Evolutionary conservation across 64 coral and sea anemone genomes (phyloP), one percentile per base, ranked within the genome.

Genomic region (Acropora tenuis): DNA sequence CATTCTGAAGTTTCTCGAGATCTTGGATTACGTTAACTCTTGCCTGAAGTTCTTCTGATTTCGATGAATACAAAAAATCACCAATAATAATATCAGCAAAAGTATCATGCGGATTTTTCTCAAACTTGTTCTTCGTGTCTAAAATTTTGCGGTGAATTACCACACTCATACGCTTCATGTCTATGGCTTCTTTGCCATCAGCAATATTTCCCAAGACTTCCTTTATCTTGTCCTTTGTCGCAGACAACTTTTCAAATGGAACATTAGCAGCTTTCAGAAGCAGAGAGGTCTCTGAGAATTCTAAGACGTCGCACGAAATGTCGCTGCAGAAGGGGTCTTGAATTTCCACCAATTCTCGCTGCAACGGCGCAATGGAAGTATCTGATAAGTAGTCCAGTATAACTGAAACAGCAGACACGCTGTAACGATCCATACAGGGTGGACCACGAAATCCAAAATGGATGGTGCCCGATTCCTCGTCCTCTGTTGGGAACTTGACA

Each of bases 341-440:
- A 73, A 95, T 94, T 72, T 99, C 97, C 15, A 99, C 97, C 9
- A 99, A 71, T 66, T 96, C 79, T 43, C 87, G 91, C 80, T 99
- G 97, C 17, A 99, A 80, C 42, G 97, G 94, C 7, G 97, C 94
- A 8, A 99, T 93, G 46, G 97, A 88, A 9, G 97, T 93, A 75
- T 99, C 97, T 43, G 97, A 92, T 3, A 99, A 85, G 55, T 99
- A 99, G 76, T 95, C 94, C 49, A 95, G 83, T 4, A 99, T 89
- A 6, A 96, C 89, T 47, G 95, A 72, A 10, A 99, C 60, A 15
- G 97, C 84, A 74, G 86, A 49, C 47, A 80, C 11, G 6, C 73
- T 81, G 79, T 90, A 89, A 30, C 52, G 79, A 80, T 92, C 89
- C 15, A 42, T 88, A 47, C 94, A 91, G 13, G 71, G 72, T 10